These are phyloP conservation scores for Ascidia mentula DNA, from an alignment of 23 tunicate genomes.

Conservation along the genomic window DNA sequence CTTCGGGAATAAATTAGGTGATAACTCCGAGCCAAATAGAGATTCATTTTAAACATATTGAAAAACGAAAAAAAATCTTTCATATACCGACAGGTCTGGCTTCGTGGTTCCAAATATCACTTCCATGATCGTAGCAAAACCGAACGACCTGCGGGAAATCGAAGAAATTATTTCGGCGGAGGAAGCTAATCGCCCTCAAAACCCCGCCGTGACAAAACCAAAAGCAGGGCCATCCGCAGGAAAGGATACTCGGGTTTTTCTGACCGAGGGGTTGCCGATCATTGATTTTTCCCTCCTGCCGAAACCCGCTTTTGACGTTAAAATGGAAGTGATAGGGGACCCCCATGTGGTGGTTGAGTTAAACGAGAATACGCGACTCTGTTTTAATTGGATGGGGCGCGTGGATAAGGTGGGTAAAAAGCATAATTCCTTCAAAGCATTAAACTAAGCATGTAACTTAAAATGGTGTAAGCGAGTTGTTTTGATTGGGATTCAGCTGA, in stretches of 20 bases:
- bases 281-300: not conserved
- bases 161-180: constrained; percentile 29
- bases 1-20: too few relatives aligned
- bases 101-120: constrained; percentile 55
- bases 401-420: constrained; percentile 14
- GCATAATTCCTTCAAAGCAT: not conserved
- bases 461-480: too few relatives aligned
- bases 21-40: too few relatives aligned
- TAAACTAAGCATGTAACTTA: too few relatives aligned
- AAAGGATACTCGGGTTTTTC: not conserved
- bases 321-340: constrained; percentile 36
- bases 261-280: not conserved
- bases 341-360: constrained; percentile 54
- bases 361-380: constrained; percentile 30
- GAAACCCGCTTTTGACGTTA: not conserved
- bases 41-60: too few relatives aligned
- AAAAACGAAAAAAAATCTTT: too few relatives aligned
- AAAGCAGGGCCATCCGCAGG: not conserved
- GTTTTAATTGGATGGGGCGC: constrained; percentile 56
- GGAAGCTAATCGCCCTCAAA: not conserved
- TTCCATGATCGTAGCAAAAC: constrained; percentile 48
- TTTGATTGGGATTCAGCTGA: not conserved
- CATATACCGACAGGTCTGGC: constrained; percentile 33
- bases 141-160: constrained; percentile 31
- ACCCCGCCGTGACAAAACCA: not conserved